Evolutionary conservation across 1,140 invertebrate genomes (phyloP), one percentile per base, ranked within the genome.

Genomic region (Condylostylus longicornis): DNA sequence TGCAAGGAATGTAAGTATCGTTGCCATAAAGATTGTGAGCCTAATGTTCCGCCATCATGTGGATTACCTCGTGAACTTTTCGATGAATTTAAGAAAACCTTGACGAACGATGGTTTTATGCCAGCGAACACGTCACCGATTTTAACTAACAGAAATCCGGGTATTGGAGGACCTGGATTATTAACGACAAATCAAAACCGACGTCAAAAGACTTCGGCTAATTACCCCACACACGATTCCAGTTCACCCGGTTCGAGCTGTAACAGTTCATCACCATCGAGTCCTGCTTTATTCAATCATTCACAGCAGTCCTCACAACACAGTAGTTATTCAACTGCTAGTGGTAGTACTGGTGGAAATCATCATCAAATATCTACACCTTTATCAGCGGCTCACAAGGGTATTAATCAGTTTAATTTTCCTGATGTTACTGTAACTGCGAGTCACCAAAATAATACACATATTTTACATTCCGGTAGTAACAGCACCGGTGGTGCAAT

Each of bases 1-100:
- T 96, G 91, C 63, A 91, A 81, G 61, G 85, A 93, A 58, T 96
- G 90, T 72, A 94, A 93, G 67, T 95, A 86, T 65, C 87, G 86
- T 50, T 95, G 88, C 65, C 69, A 55, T 58, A 73, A 79, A 51
- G 85, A 93, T 51, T 96, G 91, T 63, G 82, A 84, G 50, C 72
- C 73, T 18, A 88, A 86, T 69, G 89, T 90, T 43, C 82, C 85
- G 46, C 83, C 86, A 2, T 88, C 85, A 20, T 96, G 90, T 64
- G 85, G 87, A 23, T 64, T 95, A 46, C 85, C 88, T 18, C 70
- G 74, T 30, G 82, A 82, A 58, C 75, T 84, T 48, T 71, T 93
- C 14, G 72, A 84, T 38, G 77, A 81, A 42, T 91, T 82, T 51
- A 79, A 77, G 53, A 70, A 72, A 53, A 73, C 68, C 43, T 58